These are phyloP conservation scores for Teleopsis dalmanni DNA, from an alignment of 1,140 invertebrate genomes.

Conservation along the genomic window DNA sequence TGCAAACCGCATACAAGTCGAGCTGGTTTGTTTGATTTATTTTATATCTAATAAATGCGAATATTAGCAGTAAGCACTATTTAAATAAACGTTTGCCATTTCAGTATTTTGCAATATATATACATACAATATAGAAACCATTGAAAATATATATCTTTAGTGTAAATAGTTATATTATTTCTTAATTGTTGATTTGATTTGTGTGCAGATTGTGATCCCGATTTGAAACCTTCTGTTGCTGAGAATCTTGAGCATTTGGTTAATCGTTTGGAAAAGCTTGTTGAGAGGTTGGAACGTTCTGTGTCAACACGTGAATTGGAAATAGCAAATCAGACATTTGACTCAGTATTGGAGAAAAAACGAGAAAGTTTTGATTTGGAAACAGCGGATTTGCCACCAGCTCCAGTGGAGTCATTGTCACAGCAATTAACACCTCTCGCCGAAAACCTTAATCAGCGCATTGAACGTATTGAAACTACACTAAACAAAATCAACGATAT, in stretches of 20 bases:
- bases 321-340: constrained; percentile 35
- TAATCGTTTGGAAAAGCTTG: constrained; percentile 66
- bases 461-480: constrained; percentile 13
- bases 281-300: constrained; percentile 57
- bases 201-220: constrained; percentile 47
- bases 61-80: too few relatives aligned
- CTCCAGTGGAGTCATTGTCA: constrained; percentile 6
- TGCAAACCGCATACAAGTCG: too few relatives aligned
- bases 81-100: too few relatives aligned
- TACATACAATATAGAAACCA: too few relatives aligned
- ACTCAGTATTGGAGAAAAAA: constrained; percentile 32
- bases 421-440: constrained; percentile 9
- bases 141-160: too few relatives aligned
- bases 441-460: constrained; percentile 13
- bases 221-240: constrained; percentile 42
- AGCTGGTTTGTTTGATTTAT: too few relatives aligned
- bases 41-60: too few relatives aligned
- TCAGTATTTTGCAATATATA: too few relatives aligned
- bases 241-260: constrained; percentile 61
- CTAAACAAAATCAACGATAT: constrained; percentile 14
- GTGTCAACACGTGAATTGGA: constrained; percentile 20
- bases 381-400: constrained; percentile 19
- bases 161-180: too few relatives aligned
- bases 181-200: too few relatives aligned
- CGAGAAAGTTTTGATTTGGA: constrained; percentile 33